These are phyloP conservation scores for Lamprotornis superbus DNA, from an alignment of 2,113 vertebrate genomes.

Conservation along the genomic window DNA sequence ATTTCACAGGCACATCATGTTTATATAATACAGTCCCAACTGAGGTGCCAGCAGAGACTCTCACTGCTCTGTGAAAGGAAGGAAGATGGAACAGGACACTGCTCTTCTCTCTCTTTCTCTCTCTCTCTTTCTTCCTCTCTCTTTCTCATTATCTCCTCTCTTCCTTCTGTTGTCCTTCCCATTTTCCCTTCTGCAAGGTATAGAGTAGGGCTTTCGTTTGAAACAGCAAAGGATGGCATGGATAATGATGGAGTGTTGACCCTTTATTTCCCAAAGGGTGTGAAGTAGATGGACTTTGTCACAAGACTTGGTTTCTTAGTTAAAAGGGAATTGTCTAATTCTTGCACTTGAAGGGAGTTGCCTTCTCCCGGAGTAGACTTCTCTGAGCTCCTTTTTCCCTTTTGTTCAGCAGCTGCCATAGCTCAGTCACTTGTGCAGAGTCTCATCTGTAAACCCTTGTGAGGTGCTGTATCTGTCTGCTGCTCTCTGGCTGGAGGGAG, in stretches of 20 bases:
- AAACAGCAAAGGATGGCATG: not conserved
- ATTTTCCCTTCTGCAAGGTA: not conserved
- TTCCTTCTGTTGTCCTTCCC: fast-evolving
- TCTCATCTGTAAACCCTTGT: not conserved
- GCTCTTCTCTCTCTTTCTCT: not conserved
- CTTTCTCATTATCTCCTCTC: not conserved
- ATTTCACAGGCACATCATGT: not conserved
- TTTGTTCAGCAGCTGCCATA: not conserved
- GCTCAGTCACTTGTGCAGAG: not conserved
- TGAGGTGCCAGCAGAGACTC: not conserved
- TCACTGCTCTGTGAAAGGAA: not conserved
- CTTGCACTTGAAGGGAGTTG: not conserved
- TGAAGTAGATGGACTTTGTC: not conserved
- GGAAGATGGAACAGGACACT: not conserved
- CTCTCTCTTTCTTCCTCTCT: not conserved
- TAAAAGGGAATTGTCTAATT: not conserved
- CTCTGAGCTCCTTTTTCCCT: not conserved
- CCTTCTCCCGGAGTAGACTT: not conserved
- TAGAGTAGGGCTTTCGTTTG: not conserved
- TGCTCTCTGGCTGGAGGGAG: not conserved
- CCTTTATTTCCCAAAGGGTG: not conserved
- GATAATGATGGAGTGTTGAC: not conserved
- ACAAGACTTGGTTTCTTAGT: not conserved
- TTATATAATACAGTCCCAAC: not conserved
- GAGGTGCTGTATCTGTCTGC: not conserved